phyloP scores from a whole-genome alignment of 2,888 invertebrate species.

The Agrilus biguttatus region DNA sequence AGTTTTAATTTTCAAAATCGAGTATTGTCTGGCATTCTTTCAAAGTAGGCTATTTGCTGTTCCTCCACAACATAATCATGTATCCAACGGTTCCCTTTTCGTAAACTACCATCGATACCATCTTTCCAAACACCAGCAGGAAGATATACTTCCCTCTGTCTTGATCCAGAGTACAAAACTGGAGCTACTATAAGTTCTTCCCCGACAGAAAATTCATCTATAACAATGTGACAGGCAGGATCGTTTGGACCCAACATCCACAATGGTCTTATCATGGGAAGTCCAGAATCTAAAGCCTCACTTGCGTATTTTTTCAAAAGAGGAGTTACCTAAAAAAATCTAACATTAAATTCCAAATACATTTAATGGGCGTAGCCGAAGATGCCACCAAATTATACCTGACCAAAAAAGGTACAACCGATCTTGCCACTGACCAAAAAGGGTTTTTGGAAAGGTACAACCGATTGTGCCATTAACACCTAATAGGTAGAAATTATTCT shows the following conservation, averaged over 20 bases:
- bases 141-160: conserved; percentile 69
- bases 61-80: conserved; percentile 72
- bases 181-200: conserved; percentile 86
- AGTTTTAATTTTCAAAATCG: conserved; percentile 39
- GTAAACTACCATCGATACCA: conserved; percentile 70
- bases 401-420: no score
- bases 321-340: conserved; percentile 47
- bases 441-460: no score
- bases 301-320: conserved; percentile 61
- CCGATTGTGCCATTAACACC: no score
- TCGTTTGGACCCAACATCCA: conserved; percentile 82
- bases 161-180: conserved; percentile 53
- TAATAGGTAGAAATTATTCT: no score
- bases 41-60: conserved; percentile 69
- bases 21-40: conserved; percentile 72
- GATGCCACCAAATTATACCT: no score
- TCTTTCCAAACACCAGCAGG: conserved; percentile 90
- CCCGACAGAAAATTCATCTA: conserved; percentile 81
- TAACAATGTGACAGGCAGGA: conserved; percentile 56
- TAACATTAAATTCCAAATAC: no score
- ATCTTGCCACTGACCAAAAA: no score
- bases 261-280: conserved; percentile 74
- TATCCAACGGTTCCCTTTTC: conserved; percentile 83
- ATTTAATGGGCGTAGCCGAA: no score
- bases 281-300: conserved; percentile 65